Evolutionary conservation across 1,140 invertebrate species (phyloP).

Genomic region (Drosophila erecta): DNA sequence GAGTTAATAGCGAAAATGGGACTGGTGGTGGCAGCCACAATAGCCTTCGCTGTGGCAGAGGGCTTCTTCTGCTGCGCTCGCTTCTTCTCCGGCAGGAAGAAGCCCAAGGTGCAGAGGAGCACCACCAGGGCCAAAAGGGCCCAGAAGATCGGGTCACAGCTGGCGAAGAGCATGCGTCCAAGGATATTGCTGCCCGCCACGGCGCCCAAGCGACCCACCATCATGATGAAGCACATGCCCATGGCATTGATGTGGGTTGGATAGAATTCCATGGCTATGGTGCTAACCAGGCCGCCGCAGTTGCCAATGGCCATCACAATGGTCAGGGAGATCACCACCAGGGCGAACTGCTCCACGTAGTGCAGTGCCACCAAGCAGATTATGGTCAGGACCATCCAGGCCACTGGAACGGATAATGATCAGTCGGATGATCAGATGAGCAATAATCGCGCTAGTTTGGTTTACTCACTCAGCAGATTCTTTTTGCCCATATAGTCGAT

Average conservation of each 20-base stretch:
- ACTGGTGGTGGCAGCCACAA: conserved; percentile 25
- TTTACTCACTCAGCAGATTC: conserved; percentile 66
- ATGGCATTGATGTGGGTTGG: conserved; percentile 85
- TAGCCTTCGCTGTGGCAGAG: conserved; percentile 7
- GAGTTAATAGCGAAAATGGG: conserved; percentile 39
- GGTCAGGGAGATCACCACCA: conserved; percentile 65
- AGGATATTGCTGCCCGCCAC: conserved; percentile 82
- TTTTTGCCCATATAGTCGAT: conserved; percentile 72
- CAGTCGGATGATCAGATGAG: neutral
- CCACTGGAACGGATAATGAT: conserved; percentile 35
- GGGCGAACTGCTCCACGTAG: conserved; percentile 53
- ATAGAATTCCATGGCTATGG: conserved; percentile 84
- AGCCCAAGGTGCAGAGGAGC: conserved; percentile 42
- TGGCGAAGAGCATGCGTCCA: conserved; percentile 74
- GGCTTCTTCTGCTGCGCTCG: neutral
- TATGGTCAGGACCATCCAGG: conserved; percentile 60
- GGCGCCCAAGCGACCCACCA: conserved; percentile 84
- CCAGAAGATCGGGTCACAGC: conserved; percentile 80
- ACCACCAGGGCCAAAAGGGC: conserved; percentile 33
- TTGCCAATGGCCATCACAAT: conserved; percentile 77
- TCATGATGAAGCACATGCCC: conserved; percentile 85
- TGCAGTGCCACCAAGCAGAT: conserved; percentile 54
- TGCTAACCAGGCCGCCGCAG: conserved; percentile 81
- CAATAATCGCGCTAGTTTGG: too few species aligned
- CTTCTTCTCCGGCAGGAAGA: conserved; percentile 62